Base-by-base conservation (phyloP, 2,113 vertebrate species). In the Callopanchax toddi region DNA sequence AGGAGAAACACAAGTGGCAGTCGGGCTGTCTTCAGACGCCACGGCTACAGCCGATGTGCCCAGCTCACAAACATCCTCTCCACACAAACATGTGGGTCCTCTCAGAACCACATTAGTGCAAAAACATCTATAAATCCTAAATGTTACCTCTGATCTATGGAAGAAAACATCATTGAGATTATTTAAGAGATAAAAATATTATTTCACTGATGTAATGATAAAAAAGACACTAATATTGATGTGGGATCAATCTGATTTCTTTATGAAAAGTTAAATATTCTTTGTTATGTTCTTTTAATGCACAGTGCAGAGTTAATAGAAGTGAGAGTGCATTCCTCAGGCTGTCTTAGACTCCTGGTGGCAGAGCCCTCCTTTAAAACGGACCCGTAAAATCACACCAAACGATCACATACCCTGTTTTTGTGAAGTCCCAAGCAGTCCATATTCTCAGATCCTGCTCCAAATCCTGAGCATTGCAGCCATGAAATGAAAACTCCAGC, bases 341-440 rank as follows among this genome's bases (percentile, higher is more conserved):
- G 58, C 67, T 36, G 3, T 64, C 25, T 62, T 26, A 46, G 60
- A 64, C 16, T 15, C 53, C 58, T 46, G 29, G 40, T 29, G 62
- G 43, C 42, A 71, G 49, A 66, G 21, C 21, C 46, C 34, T 45
- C 48, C 42, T 60, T n/a, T n/a, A n/a, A n/a, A n/a, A n/a, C n/a
- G n/a, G n/a, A n/a, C n/a, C n/a, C 39, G 43, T 46, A n/a, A 70
- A 80, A 77, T 36, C 17, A 58, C 22, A 59, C 15, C 52, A 46
- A 78, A 50, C 51, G 44, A 50, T 18, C 40, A 81, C 84, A 54
- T 93, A 93, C 92, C 92, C 82, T 80, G 39, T 64, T 83, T 76
- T 82, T 89, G 66, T 68, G 68, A 53, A 87, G 79, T 57, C 84
- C 74, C 80, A 92, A 90, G 78, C 92, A 93, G 60, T 81, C 86